These are phyloP conservation scores for Anodontia alba DNA, from an alignment of 2,888 invertebrate genomes.

Conservation along the genomic window DNA sequence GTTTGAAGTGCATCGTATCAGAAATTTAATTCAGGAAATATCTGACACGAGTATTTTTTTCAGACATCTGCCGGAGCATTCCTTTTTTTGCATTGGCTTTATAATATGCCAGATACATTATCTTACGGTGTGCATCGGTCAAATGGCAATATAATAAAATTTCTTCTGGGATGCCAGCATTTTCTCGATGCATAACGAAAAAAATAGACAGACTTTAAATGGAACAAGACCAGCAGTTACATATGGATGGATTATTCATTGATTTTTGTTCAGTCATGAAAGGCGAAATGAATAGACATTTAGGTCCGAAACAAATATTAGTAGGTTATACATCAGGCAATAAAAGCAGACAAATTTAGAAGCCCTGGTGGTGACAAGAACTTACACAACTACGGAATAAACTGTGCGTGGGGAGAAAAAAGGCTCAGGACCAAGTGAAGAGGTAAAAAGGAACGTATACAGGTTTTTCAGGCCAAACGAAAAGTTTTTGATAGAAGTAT, in stretches of 20 bases:
- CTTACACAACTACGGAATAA: neutral
- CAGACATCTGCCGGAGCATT: neutral
- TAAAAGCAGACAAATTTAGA: neutral
- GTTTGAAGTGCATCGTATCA: no score
- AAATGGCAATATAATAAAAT: neutral
- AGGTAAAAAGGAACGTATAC: neutral
- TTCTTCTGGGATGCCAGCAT: neutral
- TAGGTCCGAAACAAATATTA: neutral
- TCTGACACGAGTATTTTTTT: neutral
- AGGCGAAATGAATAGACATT: neutral
- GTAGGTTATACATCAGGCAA: neutral
- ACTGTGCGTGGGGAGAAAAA: neutral
- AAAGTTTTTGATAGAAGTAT: neutral
- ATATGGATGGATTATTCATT: neutral
- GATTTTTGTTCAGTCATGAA: constrained; percentile 8
- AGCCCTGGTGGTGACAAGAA: neutral
- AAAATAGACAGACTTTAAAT: neutral
- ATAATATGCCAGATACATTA: neutral
- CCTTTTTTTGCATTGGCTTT: neutral
- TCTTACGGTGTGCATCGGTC: neutral
- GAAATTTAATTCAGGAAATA: no score
- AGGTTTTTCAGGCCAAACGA: neutral
- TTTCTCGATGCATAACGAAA: neutral
- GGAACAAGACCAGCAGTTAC: constrained; percentile 3
- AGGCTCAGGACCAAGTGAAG: neutral